A percentile compares a stretch with the other conserved stretches of the same genome.
Evolutionary conservation across 2,797 vertebrate genomes (phyloP).

Genomic region (Sebastes diaconus): DNA sequence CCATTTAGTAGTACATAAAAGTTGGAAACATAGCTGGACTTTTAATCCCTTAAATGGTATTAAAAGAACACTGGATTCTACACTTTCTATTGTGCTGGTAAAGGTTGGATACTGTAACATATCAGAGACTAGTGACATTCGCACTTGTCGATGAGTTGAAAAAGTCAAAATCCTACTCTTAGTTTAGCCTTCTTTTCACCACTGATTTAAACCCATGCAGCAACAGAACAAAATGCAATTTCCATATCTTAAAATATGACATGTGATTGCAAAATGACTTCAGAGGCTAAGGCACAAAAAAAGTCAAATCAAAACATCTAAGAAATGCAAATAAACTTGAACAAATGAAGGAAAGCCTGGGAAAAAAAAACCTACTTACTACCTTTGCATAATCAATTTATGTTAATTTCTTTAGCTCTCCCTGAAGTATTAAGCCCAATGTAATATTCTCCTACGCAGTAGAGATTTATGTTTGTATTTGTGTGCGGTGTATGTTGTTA

Average conservation of each 20-base stretch:
- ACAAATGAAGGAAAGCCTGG: slow-evolving; percentile 1
- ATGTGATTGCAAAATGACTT: background rate
- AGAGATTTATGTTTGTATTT: slow-evolving; percentile 43
- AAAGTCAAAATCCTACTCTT: background rate
- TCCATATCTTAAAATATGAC: background rate
- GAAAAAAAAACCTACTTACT: slow-evolving; percentile 11
- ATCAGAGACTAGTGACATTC: background rate
- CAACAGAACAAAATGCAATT: background rate
- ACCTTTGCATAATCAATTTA: slow-evolving; percentile 37
- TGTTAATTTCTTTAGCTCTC: slow-evolving; percentile 10
- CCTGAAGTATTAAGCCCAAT: slow-evolving; percentile 22
- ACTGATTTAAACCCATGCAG: background rate
- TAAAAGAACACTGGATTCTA: too few relatives aligned
- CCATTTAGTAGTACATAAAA: background rate
- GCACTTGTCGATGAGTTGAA: background rate
- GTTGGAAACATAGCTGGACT: background rate
- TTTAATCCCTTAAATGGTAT: background rate
- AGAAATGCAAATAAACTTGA: background rate
- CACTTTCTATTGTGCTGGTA: too few relatives aligned
- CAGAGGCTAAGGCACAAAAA: background rate
- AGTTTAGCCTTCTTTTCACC: too few relatives aligned
- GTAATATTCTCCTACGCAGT: slow-evolving; percentile 25
- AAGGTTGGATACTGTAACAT: too few relatives aligned
- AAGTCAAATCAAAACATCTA: background rate
- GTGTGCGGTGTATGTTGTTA: slow-evolving; percentile 5